Conservation (phyloP, 2,888 invertebrate species). For the Cephus rjabovi region DNA sequence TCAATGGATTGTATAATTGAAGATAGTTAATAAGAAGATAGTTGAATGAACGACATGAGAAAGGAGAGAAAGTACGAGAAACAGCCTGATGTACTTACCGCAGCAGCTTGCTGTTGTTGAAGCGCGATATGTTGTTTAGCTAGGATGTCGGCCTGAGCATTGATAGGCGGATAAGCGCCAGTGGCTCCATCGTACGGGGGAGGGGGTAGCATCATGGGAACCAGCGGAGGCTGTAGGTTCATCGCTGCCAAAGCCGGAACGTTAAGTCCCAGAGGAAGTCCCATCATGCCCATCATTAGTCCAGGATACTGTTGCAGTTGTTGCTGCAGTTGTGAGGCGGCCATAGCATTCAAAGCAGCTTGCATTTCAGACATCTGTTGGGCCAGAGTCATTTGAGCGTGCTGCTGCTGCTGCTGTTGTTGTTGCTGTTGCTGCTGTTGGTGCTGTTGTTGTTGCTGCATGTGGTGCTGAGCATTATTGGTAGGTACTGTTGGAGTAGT, state of each 20-base stretch:
- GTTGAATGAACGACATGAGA: background rate
- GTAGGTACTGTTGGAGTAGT: slow-evolving; percentile 51
- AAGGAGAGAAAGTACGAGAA: background rate
- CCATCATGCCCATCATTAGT: slow-evolving; percentile 91
- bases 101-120: slow-evolving; percentile 68
- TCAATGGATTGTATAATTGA: slow-evolving; percentile 1
- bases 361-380: slow-evolving; percentile 88
- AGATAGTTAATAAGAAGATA: background rate
- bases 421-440: slow-evolving; percentile 58
- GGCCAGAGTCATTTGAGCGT: slow-evolving; percentile 69
- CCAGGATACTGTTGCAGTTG: slow-evolving; percentile 90
- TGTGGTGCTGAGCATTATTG: slow-evolving; percentile 45
- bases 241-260: slow-evolving; percentile 89
- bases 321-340: slow-evolving; percentile 79
- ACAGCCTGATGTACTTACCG: slow-evolving; percentile 46
- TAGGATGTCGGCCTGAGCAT: slow-evolving; percentile 67
- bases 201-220: slow-evolving; percentile 89
- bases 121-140: slow-evolving; percentile 80
- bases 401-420: slow-evolving; percentile 68
- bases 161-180: slow-evolving; percentile 57
- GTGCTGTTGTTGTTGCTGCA: slow-evolving; percentile 58
- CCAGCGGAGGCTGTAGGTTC: slow-evolving; percentile 93
- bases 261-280: slow-evolving; percentile 82
- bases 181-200: slow-evolving; percentile 76
- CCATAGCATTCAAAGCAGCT: slow-evolving; percentile 84